Evolutionary conservation across 1,140 invertebrate species (phyloP), one percentile per base, ranked within the genome.

Genomic region (Papilio machaon): DNA sequence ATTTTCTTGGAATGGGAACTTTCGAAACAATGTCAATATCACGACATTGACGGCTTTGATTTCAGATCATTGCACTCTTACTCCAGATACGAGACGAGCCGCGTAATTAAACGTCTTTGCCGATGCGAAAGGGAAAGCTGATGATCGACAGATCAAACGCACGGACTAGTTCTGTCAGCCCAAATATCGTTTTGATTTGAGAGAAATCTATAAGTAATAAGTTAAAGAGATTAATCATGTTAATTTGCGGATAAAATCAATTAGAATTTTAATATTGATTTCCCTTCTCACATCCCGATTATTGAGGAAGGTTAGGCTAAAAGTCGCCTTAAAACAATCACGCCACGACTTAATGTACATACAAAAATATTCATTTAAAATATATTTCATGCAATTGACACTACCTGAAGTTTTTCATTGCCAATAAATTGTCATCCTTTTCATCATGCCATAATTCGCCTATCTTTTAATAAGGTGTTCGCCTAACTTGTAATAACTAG

Each of bases 1-100:
- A 30, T 83, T 80, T 89, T 85, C 85, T 85, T 88, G 88, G 88
- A 90, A 90, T 38, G 88, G 89, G 89, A 85, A 91, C 92, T 92
- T 92, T 92, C 92, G 83, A 92, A 90, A 87, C 87, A 91, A 90
- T 90, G 88, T 90, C 90, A 93, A 92, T 91, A 91, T 84, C 86
- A 85, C 58, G 82, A 67, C 70, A 82, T 43, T 74, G 84, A 73
- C 81, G 47, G 83, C 82, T 79, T 58, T 64, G 67, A 80, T 73
- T 78, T 52, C 70, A 79, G 82, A 82, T 81, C 84, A 80, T 80
- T 83, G 80, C 67, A 85, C 81, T 79, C 54, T 52, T 80, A 73
- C 67, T 80, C 73, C 19, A 64, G 49, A 77, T 67, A 85, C 76
- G 82, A 76, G 74, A 82, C 64, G 78, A 81, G 74, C 64, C 73